Conservation (phyloP, 2,888 invertebrate genomes). For the Galerucella calmariensis region DNA sequence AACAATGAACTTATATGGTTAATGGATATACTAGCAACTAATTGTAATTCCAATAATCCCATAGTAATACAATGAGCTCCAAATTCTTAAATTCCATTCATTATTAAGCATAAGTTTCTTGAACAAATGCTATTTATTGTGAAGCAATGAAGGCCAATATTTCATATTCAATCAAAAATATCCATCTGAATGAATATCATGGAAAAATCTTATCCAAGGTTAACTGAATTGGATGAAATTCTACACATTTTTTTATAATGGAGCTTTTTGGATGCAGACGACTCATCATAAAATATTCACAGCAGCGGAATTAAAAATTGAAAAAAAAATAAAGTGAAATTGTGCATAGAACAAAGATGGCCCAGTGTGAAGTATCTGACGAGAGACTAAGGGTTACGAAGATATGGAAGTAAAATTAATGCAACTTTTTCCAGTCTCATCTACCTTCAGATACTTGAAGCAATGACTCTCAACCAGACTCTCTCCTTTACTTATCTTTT, state of each 20-base stretch:
- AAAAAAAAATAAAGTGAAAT: slow-evolving; percentile 1
- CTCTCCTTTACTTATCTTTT: slow-evolving; percentile 38
- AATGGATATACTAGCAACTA: no score
- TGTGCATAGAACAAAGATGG: slow-evolving; percentile 14
- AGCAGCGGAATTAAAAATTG: not conserved
- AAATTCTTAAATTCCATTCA: no score
- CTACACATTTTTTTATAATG: not conserved
- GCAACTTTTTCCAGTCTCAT: slow-evolving; percentile 25
- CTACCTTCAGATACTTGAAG: slow-evolving; percentile 31
- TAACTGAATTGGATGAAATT: not conserved
- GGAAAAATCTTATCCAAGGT: not conserved
- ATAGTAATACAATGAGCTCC: no score
- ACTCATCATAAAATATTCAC: slow-evolving; percentile 5
- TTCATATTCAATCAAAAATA: no score
- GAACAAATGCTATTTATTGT: no score
- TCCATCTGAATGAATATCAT: not conserved
- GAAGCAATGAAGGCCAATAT: no score
- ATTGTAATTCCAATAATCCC: no score
- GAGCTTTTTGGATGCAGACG: not conserved
- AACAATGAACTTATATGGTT: no score
- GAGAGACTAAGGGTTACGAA: slow-evolving; percentile 6
- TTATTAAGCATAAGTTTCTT: no score
- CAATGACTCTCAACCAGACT: slow-evolving; percentile 30
- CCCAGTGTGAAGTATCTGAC: slow-evolving; percentile 10
- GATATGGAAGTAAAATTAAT: slow-evolving; percentile 29